Base-by-base conservation (phyloP, 2,797 vertebrate species). In the Lepus oiostolus region DNA sequence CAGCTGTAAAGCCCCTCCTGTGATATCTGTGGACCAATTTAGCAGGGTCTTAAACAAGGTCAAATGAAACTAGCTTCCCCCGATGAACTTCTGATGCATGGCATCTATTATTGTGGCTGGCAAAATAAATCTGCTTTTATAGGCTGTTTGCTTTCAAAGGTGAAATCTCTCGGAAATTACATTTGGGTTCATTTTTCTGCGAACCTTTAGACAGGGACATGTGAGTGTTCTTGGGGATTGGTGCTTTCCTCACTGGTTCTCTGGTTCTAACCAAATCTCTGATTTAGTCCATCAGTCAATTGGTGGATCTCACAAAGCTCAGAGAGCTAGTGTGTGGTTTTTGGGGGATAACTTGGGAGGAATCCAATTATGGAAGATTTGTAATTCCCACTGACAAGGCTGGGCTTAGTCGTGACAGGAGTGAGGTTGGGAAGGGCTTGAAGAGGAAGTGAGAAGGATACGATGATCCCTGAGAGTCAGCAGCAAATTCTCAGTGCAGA, bases 81-180 rank as follows among this genome's bases (percentile, higher is more conserved):
- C 7, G 0, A 63, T 54, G 30, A 68, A 88, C 42, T 91, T 79
- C 94, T 32, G 28, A 52, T 2, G 26, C 7, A 0, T 38, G 63
- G 0, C 19, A 38, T 42, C 90, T 83, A 4, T 72, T 79, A 42
- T 7, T 60, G 38, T 3, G 3, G 63, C 7, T 0, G 2, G 65
- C 72, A 85, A 92, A 71, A 87, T 35, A 90, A 77, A 87, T 77
- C 76, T 91, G 76, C 38, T 91, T 95, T 92, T 87, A 80, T 71
- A 58, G 32, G 82, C 67, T 65, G 1, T 93, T 95, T 87, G 32
- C 91, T 74, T 86, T 83, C 14, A 2, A 54, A 94, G n/a, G 21
- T 30, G 35, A 70, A 86, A 83, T 54, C 85, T 68, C 86, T 90
- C 90, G 65, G 65, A 88, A 86, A 84, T 95, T 86, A 58, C 72